Evolutionary conservation across 2,797 vertebrate genomes (phyloP).

Genomic region (Antrozous pallidus): DNA sequence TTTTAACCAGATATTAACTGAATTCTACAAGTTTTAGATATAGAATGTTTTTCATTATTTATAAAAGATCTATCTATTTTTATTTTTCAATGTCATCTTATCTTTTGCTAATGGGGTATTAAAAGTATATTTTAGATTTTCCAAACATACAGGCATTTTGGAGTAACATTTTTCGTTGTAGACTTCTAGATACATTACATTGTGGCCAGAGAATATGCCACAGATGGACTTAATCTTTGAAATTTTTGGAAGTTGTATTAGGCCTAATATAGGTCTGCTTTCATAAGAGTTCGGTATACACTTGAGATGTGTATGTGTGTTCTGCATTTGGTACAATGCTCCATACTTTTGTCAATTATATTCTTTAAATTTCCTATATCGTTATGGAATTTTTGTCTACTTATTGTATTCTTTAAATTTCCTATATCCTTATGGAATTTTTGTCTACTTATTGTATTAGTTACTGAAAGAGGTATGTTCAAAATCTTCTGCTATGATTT

Average conservation of each 20-base stretch:
- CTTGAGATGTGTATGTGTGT: neutral
- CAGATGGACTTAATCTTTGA: neutral
- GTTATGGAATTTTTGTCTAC: neutral
- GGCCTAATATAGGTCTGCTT: neutral
- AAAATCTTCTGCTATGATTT: neutral
- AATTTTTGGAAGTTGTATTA: neutral
- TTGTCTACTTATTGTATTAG: neutral
- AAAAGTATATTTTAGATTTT: neutral
- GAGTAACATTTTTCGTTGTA: slow-evolving; percentile 6
- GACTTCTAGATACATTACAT: neutral
- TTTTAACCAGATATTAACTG: neutral
- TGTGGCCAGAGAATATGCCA: neutral
- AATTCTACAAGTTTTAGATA: neutral
- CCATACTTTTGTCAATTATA: neutral
- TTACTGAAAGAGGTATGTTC: neutral
- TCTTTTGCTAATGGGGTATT: neutral
- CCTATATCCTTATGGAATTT: too few species aligned
- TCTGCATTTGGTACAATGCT: neutral
- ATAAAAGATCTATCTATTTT: neutral
- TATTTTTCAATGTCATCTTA: neutral
- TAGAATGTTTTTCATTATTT: neutral
- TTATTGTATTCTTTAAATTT: too few species aligned
- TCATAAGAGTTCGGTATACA: neutral
- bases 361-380: neutral
- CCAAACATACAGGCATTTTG: neutral